Conservation (phyloP, 2,888 invertebrate genomes). For the Adela reaumurella region DNA sequence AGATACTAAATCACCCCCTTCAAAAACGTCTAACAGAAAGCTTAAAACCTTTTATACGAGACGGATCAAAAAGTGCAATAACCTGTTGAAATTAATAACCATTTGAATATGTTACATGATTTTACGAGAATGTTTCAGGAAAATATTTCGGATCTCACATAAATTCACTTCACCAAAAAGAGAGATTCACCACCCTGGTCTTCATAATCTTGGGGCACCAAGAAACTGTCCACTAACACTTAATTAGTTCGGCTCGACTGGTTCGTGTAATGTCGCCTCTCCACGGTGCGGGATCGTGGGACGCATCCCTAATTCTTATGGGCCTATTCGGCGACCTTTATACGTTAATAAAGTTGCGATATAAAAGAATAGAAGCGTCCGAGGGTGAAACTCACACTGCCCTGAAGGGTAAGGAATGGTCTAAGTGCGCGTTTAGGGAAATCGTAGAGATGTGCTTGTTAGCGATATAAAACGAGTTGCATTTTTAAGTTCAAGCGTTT, state of each 20-base stretch:
- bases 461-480: no score
- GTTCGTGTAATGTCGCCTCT: slow-evolving; percentile 20
- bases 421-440: slow-evolving; percentile 53
- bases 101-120: no score
- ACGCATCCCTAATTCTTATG: slow-evolving; percentile 55
- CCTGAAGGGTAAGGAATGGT: slow-evolving; percentile 32
- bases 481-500: no score
- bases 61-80: no score
- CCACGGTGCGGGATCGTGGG: slow-evolving; percentile 31
- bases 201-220: background rate
- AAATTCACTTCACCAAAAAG: no score
- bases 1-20: no score
- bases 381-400: slow-evolving; percentile 34
- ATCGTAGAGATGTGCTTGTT: slow-evolving; percentile 54
- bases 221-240: slow-evolving; percentile 30
- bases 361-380: slow-evolving; percentile 54
- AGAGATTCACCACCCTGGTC: no score
- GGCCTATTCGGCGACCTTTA: slow-evolving; percentile 54
- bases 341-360: slow-evolving; percentile 57
- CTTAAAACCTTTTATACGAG: no score
- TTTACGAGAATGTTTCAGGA: no score
- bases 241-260: slow-evolving; percentile 48
- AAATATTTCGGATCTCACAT: no score
- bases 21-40: no score
- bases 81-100: no score